Evolutionary conservation across 2,888 invertebrate species (phyloP).

Genomic region (Muscina levida): DNA sequence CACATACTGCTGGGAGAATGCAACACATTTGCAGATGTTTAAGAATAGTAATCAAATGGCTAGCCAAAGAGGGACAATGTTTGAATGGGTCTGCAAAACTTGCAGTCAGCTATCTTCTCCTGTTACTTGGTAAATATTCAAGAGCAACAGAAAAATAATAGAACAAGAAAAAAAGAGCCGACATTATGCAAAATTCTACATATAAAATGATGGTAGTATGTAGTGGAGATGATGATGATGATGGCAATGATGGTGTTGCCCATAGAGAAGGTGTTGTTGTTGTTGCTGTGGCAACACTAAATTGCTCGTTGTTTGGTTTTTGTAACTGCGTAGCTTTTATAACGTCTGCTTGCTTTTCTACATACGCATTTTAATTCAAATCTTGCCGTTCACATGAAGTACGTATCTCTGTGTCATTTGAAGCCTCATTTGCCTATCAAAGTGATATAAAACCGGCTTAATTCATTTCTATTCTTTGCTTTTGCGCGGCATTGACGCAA

Average conservation of each 20-base stretch:
- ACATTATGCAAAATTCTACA: neutral
- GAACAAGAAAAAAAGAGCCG: slow-evolving; percentile 34
- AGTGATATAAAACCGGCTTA: slow-evolving; percentile 72
- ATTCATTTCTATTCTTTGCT: slow-evolving; percentile 48
- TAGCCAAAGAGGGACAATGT: slow-evolving; percentile 21
- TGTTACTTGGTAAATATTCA: too few relatives aligned
- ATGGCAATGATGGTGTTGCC: slow-evolving; percentile 40
- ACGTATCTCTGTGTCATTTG: slow-evolving; percentile 65
- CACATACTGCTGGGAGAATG: neutral
- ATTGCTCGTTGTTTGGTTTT: neutral
- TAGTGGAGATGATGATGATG: slow-evolving; percentile 37
- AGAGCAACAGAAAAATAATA: neutral
- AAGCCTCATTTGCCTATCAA: slow-evolving; percentile 75
- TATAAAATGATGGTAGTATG: neutral
- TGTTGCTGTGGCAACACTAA: slow-evolving; percentile 28
- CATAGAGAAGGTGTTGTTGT: neutral
- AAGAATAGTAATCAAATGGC: slow-evolving; percentile 56
- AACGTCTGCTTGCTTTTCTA: neutral
- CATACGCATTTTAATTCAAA: slow-evolving; percentile 27
- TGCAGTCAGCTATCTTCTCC: slow-evolving; percentile 53
- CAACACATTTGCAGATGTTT: slow-evolving; percentile 14
- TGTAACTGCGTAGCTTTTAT: slow-evolving; percentile 42
- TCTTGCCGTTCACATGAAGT: slow-evolving; percentile 51
- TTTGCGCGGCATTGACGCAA: too few relatives aligned
- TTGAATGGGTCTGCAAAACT: slow-evolving; percentile 57